phyloP scores from a whole-genome alignment of 2,113 vertebrate species.

The Sturnus vulgaris region DNA sequence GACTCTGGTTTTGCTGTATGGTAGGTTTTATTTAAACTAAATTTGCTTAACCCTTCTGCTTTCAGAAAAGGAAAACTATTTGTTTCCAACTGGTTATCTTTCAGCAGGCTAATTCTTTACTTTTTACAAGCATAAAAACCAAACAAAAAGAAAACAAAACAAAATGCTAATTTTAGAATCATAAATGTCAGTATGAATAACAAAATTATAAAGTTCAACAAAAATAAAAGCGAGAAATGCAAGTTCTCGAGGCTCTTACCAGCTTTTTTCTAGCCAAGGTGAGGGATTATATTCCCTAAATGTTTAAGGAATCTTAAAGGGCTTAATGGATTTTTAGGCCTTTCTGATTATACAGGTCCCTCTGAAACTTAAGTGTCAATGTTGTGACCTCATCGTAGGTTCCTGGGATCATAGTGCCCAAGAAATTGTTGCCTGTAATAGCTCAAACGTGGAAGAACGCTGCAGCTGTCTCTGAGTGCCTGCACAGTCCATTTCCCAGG shows the following conservation, averaged over 20 bases:
- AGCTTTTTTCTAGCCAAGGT: background rate
- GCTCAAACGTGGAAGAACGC: background rate
- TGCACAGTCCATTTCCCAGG: background rate
- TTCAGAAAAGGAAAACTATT: background rate
- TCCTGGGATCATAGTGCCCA: background rate
- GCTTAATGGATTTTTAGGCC: background rate
- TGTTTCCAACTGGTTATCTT: background rate
- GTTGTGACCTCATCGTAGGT: background rate
- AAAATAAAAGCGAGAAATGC: rapidly evolving
- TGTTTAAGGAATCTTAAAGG: background rate
- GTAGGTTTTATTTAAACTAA: background rate
- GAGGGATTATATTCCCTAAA: background rate
- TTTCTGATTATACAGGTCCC: background rate
- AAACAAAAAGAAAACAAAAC: background rate
- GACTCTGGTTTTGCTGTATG: background rate
- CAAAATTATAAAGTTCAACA: rapidly evolving
- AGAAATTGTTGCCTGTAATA: background rate
- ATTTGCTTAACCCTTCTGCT: background rate
- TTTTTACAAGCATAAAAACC: background rate
- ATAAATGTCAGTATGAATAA: background rate
- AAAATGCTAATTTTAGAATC: background rate
- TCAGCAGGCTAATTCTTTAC: background rate
- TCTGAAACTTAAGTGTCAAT: background rate
- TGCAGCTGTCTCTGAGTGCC: background rate
- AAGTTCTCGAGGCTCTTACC: background rate